phyloP scores from a whole-genome alignment of 2,888 invertebrate species.

The Euphydryas editha region DNA sequence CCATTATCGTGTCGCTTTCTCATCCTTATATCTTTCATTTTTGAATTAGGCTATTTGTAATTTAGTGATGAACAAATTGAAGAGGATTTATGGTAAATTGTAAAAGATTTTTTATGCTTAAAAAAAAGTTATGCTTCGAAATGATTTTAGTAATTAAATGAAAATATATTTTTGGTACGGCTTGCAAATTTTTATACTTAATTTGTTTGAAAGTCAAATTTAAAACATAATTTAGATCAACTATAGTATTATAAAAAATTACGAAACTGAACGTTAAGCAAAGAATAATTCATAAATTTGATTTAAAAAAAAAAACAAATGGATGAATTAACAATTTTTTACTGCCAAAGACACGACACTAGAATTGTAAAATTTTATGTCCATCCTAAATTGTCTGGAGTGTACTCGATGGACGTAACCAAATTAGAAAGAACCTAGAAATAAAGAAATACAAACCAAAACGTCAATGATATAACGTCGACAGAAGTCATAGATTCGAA shows the following conservation, averaged over 20 bases:
- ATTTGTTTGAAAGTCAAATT: too few species aligned
- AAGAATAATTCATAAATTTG: neutral
- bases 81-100: neutral
- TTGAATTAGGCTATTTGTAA: neutral
- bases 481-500: slow-evolving; percentile 45
- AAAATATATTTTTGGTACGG: too few species aligned
- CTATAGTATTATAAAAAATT: neutral
- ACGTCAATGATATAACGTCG: slow-evolving; percentile 13
- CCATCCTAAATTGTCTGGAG: neutral
- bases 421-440: neutral
- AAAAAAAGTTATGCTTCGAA: neutral
- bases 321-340: neutral
- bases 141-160: too few species aligned
- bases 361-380: slow-evolving; percentile 10
- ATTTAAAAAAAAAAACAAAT: neutral
- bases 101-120: neutral
- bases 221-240: too few species aligned
- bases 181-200: too few species aligned
- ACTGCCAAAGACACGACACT: neutral
- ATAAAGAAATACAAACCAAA: slow-evolving; percentile 16
- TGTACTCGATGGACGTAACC: slow-evolving; percentile 11
- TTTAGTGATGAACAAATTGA: slow-evolving; percentile 1
- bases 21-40: neutral
- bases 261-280: neutral
- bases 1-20: neutral